A percentile compares a stretch with the other conserved stretches of the same genome.
Evolutionary conservation across 2,113 vertebrate genomes (phyloP).

Genomic region (Cyprinodon tularosa): DNA sequence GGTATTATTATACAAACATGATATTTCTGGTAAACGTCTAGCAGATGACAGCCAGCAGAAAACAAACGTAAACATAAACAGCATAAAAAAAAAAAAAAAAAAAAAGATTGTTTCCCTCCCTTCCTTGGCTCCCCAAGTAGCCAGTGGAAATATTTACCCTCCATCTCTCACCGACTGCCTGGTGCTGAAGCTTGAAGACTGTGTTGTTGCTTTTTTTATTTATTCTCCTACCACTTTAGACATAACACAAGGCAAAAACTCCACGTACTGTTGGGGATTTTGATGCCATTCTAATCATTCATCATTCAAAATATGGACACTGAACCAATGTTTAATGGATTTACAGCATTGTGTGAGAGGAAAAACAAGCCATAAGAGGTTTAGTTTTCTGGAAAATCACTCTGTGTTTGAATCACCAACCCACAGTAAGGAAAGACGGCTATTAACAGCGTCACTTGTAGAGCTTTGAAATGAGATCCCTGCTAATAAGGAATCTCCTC

Average conservation of each 20-base stretch:
- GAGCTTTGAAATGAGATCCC: conserved; percentile 43
- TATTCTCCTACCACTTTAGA: conserved; percentile 47
- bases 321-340: conserved; percentile 17
- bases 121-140: conserved; percentile 52
- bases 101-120: conserved; percentile 30
- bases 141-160: conserved; percentile 66
- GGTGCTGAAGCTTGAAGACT: conserved; percentile 35
- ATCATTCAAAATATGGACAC: conserved; percentile 30
- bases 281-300: conserved; percentile 30
- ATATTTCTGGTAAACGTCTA: conserved; percentile 9
- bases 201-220: conserved; percentile 57
- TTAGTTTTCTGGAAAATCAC: conserved; percentile 47
- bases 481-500: conserved; percentile 54
- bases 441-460: conserved; percentile 48
- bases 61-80: conserved; percentile 36
- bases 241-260: conserved; percentile 35
- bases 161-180: conserved; percentile 33
- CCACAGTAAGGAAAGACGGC: conserved; percentile 29
- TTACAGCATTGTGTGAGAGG: conserved; percentile 5
- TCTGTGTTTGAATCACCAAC: conserved; percentile 40
- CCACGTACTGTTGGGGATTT: conserved; percentile 31
- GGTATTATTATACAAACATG: not conserved
- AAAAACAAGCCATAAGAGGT: conserved; percentile 1
- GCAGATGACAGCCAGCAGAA: conserved; percentile 38
- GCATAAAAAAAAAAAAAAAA: not conserved